A percentile compares a stretch with the other conserved stretches of the same genome.
Evolutionary conservation across 2,888 invertebrate genomes (phyloP).

Genomic region (Drosophila paranaensis): DNA sequence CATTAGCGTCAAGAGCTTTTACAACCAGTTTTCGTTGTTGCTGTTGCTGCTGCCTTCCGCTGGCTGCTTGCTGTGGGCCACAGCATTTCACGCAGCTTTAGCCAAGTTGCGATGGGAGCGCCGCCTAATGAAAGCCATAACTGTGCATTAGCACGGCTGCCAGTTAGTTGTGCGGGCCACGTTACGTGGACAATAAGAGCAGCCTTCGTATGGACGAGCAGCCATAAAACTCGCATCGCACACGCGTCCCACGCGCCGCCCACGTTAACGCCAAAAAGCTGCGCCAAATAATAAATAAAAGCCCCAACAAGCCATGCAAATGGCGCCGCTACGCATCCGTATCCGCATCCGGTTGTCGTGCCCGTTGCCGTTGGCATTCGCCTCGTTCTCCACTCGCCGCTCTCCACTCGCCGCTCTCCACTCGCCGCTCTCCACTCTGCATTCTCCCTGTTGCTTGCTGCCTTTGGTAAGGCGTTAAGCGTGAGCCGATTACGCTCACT

Average conservation of each 20-base stretch:
- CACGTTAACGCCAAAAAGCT: slow-evolving; percentile 32
- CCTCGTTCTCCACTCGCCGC: not conserved
- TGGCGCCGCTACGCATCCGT: slow-evolving; percentile 60
- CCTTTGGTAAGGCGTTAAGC: slow-evolving; percentile 64
- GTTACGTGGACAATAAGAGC: slow-evolving; percentile 55
- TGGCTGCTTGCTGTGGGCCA: slow-evolving; percentile 13
- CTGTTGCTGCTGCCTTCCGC: not conserved
- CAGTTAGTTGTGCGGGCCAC: slow-evolving; percentile 39
- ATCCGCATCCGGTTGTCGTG: slow-evolving; percentile 54
- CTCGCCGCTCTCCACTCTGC: not conserved
- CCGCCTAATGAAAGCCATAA: slow-evolving; percentile 58
- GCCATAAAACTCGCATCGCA: slow-evolving; percentile 47
- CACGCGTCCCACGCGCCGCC: not conserved
- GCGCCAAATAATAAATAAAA: slow-evolving; percentile 66
- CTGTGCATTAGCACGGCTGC: slow-evolving; percentile 53
- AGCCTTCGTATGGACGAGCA: slow-evolving; percentile 61
- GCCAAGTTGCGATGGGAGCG: slow-evolving; percentile 39
- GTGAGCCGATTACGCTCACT: slow-evolving; percentile 76
- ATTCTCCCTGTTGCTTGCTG: not conserved
- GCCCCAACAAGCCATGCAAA: slow-evolving; percentile 55
- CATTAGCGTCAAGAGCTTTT: slow-evolving; percentile 51
- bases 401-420: slow-evolving; percentile 1
- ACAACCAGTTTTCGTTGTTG: not conserved
- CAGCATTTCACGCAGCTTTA: slow-evolving; percentile 61
- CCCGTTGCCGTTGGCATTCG: slow-evolving; percentile 18